Evolutionary conservation across 2,113 vertebrate species (phyloP).

Genomic region (Zootoca vivipara): DNA sequence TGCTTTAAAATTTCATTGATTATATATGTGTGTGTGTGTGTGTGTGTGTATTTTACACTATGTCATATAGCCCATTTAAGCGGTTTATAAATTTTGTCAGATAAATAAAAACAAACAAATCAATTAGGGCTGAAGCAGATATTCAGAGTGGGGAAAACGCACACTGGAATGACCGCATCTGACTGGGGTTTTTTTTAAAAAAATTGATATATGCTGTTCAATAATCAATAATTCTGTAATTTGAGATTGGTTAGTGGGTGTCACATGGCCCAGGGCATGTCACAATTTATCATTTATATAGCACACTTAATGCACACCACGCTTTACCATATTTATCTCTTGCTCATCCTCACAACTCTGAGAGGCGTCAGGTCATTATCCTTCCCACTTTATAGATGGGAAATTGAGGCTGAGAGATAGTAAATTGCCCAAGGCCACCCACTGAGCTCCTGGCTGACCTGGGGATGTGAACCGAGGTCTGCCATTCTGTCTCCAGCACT

Average conservation of each 20-base stretch:
- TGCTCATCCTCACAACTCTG: constrained; percentile 12
- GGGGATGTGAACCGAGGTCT: constrained; percentile 10
- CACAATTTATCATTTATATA: constrained; percentile 35
- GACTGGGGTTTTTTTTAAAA: constrained; percentile 19
- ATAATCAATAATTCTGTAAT: constrained; percentile 39
- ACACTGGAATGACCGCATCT: neutral
- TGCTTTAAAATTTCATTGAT: too few species aligned
- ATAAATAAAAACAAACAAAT: too few species aligned
- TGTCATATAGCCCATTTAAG: too few species aligned
- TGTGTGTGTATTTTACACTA: too few species aligned
- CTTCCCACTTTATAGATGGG: constrained; percentile 18
- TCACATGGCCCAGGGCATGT: constrained; percentile 35
- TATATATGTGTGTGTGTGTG: too few species aligned
- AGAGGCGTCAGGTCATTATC: constrained; percentile 20
- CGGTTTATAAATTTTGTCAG: too few species aligned
- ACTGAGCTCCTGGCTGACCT: constrained; percentile 7
- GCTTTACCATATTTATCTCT: constrained; percentile 33
- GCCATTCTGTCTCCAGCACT: neutral
- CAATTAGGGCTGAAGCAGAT: neutral
- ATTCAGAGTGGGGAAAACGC: neutral
- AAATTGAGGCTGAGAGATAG: constrained; percentile 19
- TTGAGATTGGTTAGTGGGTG: constrained; percentile 38
- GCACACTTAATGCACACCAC: constrained; percentile 24
- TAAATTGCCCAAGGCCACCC: constrained; percentile 26
- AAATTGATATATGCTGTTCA: constrained; percentile 26